Evolutionary conservation across 2,797 vertebrate genomes (phyloP), one percentile per base, ranked within the genome.

Genomic region (Mormyrus hasselquistii): DNA sequence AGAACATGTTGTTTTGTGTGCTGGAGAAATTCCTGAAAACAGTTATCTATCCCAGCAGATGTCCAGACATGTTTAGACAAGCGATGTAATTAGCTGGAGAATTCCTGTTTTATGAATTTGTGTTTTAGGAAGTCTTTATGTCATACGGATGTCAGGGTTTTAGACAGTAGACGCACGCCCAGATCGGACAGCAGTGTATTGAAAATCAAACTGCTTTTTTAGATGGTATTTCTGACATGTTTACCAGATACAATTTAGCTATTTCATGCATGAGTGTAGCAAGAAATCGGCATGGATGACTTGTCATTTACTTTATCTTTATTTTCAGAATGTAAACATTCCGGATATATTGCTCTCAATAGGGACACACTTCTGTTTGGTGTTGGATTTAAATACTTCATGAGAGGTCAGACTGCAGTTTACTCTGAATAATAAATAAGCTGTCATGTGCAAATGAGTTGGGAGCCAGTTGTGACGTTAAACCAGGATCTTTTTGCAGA

Each of bases 331-430:
- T 53, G 62, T 89, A 62, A 87, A 86, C 57, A 85, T 65, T 25
- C 69, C 22, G 59, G 76, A 89, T 53, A 55, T 29, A 84, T 89
- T 86, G 49, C 47, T 86, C 16, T 53, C 25, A 73, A 14, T 86
- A 65, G 29, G n/a, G 47, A 86, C 88, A 69, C 57, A 53, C 25
- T 44, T 87, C 29, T 16, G 50, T 57, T 88, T 90, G 86, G 29
- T 22, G 69, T 84, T 90, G 53, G 41, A 4, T 91, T 89, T 84
- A 55, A 90, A 89, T 84, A 53, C 82, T 90, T 91, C 91, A 92
- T 92, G 89, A 88, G 93, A 92, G 92, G 92, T 92, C 91, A 92
- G 87, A 90, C 91, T 93, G 92, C 93, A 92, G 93, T 95, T 95
- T 90, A 94, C 93, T 93, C 92, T 93, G 87, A 92, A 93, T 93